These are phyloP conservation scores for Falco berigora DNA, from an alignment of 2,797 vertebrate species.

Conservation along the genomic window DNA sequence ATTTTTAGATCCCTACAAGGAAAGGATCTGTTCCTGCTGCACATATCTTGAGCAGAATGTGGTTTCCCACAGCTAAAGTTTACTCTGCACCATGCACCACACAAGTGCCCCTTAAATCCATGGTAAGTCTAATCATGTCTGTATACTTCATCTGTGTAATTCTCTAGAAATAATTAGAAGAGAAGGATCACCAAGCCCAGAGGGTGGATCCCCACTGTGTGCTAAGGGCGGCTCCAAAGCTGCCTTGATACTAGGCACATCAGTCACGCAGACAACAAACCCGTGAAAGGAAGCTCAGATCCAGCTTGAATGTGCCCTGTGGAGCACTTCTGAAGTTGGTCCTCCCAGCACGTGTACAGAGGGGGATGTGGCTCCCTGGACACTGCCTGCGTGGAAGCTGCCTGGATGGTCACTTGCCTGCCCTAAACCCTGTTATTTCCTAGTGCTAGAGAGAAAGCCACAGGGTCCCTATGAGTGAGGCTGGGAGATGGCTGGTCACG, in stretches of 20 bases:
- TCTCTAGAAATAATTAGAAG: slow-evolving; percentile 47
- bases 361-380: neutral
- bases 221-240: neutral
- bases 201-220: neutral
- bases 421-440: neutral
- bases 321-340: neutral
- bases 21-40: neutral
- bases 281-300: neutral
- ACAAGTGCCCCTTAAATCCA: neutral
- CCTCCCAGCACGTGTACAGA: neutral
- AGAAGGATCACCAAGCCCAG: slow-evolving; percentile 17
- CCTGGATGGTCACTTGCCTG: neutral
- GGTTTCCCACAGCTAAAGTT: neutral
- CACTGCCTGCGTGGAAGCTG: fast-evolving
- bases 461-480: neutral
- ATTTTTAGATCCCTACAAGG: neutral
- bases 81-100: neutral
- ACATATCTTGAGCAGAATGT: neutral
- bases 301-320: neutral
- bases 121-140: neutral
- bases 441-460: neutral
- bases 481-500: neutral
- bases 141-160: slow-evolving; percentile 9
- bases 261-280: neutral
- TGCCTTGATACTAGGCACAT: neutral